A percentile compares a stretch with the other conserved stretches of the same genome.
Conservation (phyloP, 2,888 invertebrate species). For the Steinernema scapterisci region DNA sequence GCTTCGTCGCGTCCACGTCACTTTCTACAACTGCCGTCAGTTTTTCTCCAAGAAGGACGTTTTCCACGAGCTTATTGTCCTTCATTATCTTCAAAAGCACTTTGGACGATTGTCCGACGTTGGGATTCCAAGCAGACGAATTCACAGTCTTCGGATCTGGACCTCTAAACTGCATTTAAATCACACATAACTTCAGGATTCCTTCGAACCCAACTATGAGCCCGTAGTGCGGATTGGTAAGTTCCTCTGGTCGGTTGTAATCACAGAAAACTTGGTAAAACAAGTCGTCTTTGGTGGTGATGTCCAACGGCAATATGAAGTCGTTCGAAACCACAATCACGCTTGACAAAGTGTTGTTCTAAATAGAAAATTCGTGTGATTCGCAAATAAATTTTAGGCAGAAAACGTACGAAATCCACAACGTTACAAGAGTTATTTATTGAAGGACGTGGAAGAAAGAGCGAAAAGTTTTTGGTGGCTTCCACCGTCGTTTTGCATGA, state of each 20-base stretch:
- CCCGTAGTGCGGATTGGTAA: constrained; percentile 49
- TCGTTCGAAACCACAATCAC: constrained; percentile 64
- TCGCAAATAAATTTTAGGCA: neutral
- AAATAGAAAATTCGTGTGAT: constrained; percentile 36
- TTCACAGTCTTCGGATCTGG: constrained; percentile 55
- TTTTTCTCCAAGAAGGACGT: constrained; percentile 63
- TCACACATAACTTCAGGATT: neutral
- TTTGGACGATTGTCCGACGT: constrained; percentile 37
- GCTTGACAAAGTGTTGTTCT: constrained; percentile 56
- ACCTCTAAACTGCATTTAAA: constrained; percentile 50
- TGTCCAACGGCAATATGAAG: constrained; percentile 61
- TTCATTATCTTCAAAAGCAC: constrained; percentile 59
- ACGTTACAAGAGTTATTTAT: constrained; percentile 63
- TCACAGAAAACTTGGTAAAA: constrained; percentile 57
- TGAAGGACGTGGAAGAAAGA: constrained; percentile 62
- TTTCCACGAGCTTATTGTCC: constrained; percentile 55
- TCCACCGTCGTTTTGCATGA: constrained; percentile 59
- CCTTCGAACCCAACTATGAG: constrained; percentile 58
- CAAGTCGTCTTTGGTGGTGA: constrained; percentile 66
- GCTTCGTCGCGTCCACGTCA: constrained; percentile 48
- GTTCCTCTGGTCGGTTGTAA: constrained; percentile 34
- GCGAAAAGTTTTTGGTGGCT: constrained; percentile 47
- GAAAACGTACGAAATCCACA: constrained; percentile 51
- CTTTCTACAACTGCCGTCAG: constrained; percentile 59
- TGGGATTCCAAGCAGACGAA: constrained; percentile 3